phyloP scores from a whole-genome alignment of 1,140 invertebrate species.

The Kradibia gibbosae region DNA sequence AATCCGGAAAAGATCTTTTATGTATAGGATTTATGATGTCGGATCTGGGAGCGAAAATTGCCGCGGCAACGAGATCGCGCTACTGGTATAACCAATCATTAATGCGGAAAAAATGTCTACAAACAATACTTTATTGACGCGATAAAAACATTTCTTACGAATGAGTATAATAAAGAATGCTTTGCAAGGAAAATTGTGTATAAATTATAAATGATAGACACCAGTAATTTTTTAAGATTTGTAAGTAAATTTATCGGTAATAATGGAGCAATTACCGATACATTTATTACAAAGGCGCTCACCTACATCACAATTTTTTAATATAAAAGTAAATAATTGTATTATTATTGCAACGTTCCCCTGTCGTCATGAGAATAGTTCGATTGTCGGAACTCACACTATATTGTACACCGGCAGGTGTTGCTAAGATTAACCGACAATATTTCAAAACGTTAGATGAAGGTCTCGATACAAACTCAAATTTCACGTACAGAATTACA shows the following conservation, averaged over 20 bases:
- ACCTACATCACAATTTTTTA: background rate
- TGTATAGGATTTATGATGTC: slow-evolving; percentile 45
- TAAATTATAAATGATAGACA: slow-evolving; percentile 42
- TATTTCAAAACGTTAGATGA: background rate
- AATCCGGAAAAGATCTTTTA: slow-evolving; percentile 44
- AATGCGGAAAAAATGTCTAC: slow-evolving; percentile 38
- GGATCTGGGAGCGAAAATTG: slow-evolving; percentile 38
- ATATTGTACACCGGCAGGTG: background rate
- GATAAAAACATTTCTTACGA: slow-evolving; percentile 48
- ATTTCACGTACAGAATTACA: background rate
- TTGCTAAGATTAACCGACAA: background rate
- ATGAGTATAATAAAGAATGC: slow-evolving; percentile 28
- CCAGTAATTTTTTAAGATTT: slow-evolving; percentile 14
- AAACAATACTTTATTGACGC: slow-evolving; percentile 44
- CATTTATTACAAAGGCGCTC: background rate
- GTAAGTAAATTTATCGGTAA: slow-evolving; percentile 40
- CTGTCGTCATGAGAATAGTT: background rate
- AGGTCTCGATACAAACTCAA: background rate
- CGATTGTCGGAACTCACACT: too few relatives aligned
- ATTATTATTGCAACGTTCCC: background rate
- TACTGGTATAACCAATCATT: slow-evolving; percentile 46
- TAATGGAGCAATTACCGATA: slow-evolving; percentile 26
- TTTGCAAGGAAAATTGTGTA: slow-evolving; percentile 31
- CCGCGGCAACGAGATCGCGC: slow-evolving; percentile 33
- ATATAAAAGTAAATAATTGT: background rate